These are phyloP conservation scores for Spinus pinus DNA, from an alignment of 2,797 vertebrate genomes.

Conservation along the genomic window DNA sequence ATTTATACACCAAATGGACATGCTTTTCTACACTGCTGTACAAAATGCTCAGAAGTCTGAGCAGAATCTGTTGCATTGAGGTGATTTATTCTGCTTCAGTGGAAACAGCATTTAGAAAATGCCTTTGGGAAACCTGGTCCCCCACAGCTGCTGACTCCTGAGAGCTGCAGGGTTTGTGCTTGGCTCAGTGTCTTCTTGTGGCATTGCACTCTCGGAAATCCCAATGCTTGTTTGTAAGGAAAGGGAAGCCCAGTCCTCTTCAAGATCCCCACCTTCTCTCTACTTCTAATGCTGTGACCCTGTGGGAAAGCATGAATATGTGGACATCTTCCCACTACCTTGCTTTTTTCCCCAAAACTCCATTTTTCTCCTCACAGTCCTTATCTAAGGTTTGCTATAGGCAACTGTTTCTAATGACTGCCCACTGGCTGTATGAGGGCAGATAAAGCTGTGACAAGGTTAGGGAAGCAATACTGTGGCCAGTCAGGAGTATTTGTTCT, in stretches of 20 bases:
- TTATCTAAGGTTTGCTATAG: neutral
- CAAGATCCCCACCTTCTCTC: neutral
- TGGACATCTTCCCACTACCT: neutral
- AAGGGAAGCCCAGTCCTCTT: neutral
- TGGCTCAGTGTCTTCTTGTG: neutral
- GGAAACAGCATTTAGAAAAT: neutral
- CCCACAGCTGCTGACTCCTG: neutral
- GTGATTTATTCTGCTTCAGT: neutral
- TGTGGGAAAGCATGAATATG: neutral
- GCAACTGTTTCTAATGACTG: neutral
- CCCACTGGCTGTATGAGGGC: neutral
- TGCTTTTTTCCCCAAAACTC: rapidly evolving
- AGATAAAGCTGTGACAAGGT: neutral
- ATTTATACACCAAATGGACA: neutral
- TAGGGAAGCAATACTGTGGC: neutral
- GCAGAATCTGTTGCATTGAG: neutral
- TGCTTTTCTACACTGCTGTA: neutral
- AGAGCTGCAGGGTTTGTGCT: neutral
- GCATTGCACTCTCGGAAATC: rapidly evolving
- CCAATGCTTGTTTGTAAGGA: neutral
- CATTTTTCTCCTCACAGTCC: neutral
- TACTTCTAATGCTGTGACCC: neutral
- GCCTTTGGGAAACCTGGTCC: neutral
- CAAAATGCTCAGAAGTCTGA: neutral
- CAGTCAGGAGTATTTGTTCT: neutral